phyloP scores from a whole-genome alignment of 2,888 invertebrate species.

The Piscicola geometra region DNA sequence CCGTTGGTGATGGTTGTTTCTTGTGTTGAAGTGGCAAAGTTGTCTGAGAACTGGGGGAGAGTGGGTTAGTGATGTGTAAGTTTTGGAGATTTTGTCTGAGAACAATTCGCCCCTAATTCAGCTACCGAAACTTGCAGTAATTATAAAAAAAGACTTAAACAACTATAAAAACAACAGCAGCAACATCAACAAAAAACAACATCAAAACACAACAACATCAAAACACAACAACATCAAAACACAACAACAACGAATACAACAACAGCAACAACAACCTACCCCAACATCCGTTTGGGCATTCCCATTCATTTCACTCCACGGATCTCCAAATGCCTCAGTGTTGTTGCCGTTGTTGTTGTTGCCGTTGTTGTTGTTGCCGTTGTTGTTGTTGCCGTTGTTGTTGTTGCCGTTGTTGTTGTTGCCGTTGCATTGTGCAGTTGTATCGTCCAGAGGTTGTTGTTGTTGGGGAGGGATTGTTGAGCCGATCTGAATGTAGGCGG shows the following conservation, averaged over 20 bases:
- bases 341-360: background rate
- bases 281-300: constrained; percentile 11
- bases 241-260: background rate
- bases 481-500: constrained; percentile 25
- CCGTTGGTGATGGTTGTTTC: background rate
- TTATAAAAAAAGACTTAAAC: no score
- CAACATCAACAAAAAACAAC: background rate
- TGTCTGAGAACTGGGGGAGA: constrained; percentile 3
- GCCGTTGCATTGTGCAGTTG: background rate
- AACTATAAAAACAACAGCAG: no score
- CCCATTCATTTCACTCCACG: background rate
- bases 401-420: background rate
- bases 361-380: background rate
- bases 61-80: no score
- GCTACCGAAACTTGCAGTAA: no score
- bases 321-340: background rate
- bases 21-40: constrained; percentile 1
- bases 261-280: background rate
- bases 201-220: background rate
- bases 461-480: background rate
- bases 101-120: no score
- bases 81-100: no score
- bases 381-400: constrained; percentile 8
- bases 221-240: background rate
- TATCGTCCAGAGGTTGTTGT: background rate